These are phyloP conservation scores for Drosophila sp. DNA, from an alignment of 1,140 invertebrate genomes.

Conservation along the genomic window DNA sequence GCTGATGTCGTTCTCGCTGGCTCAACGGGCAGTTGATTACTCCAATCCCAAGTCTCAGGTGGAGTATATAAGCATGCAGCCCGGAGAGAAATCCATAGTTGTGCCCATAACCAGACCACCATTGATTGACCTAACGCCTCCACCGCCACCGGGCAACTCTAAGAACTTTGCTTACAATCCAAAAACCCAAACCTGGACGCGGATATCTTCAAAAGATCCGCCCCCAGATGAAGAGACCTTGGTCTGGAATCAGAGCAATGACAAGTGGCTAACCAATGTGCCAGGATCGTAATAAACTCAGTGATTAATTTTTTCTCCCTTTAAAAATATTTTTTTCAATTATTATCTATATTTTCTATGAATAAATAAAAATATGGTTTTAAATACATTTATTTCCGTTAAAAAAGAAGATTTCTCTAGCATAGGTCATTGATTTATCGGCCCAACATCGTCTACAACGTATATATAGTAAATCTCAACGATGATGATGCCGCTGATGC, in stretches of 20 bases:
- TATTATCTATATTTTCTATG: too few relatives aligned
- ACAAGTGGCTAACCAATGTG: slow-evolving; percentile 79
- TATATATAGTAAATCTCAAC: slow-evolving; percentile 22
- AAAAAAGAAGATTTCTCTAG: background rate
- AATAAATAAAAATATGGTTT: too few relatives aligned
- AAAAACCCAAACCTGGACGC: slow-evolving; percentile 62
- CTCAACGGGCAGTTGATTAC: slow-evolving; percentile 42
- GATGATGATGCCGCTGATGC: slow-evolving; percentile 55
- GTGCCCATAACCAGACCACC: slow-evolving; percentile 66
- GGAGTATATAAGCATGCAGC: slow-evolving; percentile 62
- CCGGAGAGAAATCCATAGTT: slow-evolving; percentile 49
- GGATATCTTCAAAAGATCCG: slow-evolving; percentile 50
- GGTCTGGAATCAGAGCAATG: slow-evolving; percentile 78
- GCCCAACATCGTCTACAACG: background rate
- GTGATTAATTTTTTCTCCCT: too few relatives aligned
- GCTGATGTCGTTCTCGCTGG: slow-evolving; percentile 15
- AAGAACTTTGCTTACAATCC: slow-evolving; percentile 76
- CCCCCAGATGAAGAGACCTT: slow-evolving; percentile 58
- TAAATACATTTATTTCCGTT: too few relatives aligned
- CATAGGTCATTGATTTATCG: background rate
- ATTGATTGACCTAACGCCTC: slow-evolving; percentile 61
- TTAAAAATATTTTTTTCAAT: too few relatives aligned
- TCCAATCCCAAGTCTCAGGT: slow-evolving; percentile 74
- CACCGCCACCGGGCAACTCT: slow-evolving; percentile 53
- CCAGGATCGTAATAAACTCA: too few relatives aligned